These are phyloP conservation scores for Drosophila pegasa DNA, from an alignment of 2,888 invertebrate species.

Conservation along the genomic window DNA sequence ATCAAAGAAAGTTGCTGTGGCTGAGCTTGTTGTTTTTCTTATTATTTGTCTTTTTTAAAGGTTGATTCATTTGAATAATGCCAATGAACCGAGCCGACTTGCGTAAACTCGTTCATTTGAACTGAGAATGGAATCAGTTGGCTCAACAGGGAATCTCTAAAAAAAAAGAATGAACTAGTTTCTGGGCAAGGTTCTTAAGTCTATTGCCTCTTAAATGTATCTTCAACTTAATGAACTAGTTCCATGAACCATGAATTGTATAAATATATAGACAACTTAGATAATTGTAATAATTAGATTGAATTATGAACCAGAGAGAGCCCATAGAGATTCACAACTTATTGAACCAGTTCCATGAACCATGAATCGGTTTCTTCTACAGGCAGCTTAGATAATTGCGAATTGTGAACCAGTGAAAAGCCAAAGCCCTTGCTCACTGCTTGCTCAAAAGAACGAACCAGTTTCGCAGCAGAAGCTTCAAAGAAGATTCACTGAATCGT, in stretches of 20 bases:
- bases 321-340: too few relatives aligned
- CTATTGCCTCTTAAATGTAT: too few relatives aligned
- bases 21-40: conserved; percentile 14
- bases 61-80: conserved; percentile 3
- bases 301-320: neutral
- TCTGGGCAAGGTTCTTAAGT: too few relatives aligned
- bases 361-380: too few relatives aligned
- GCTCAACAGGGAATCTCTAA: too few relatives aligned
- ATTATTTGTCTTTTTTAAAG: conserved; percentile 1
- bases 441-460: neutral
- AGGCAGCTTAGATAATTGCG: too few relatives aligned
- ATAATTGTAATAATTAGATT: neutral
- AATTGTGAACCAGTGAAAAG: neutral
- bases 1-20: conserved; percentile 27
- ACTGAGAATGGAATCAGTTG: too few relatives aligned
- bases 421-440: neutral
- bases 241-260: neutral
- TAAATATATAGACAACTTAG: neutral
- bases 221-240: neutral
- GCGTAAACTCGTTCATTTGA: neutral
- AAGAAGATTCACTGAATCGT: neutral
- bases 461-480: neutral
- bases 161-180: too few relatives aligned
- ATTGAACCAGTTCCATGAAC: too few relatives aligned
- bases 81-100: neutral